Base-by-base conservation (phyloP, 2,888 invertebrate species). In the Crocallis elinguaria region DNA sequence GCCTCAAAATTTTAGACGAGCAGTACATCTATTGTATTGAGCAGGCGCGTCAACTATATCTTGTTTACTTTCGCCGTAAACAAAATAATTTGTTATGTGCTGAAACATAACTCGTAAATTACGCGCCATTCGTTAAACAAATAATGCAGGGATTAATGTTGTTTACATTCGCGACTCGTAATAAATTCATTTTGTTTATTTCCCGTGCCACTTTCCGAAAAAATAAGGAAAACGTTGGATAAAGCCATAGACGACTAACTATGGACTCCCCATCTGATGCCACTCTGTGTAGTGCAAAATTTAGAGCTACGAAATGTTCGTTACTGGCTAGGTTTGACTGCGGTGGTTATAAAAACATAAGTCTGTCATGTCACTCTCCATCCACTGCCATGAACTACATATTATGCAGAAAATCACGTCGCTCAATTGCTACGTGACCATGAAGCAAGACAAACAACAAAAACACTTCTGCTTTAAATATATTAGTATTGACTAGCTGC, bases 131-230 rank as follows among this genome's bases (percentile, higher is more conserved):
- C 23, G 32, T 43, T 42, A 23, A 30, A 25, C 32, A 44, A 44
- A 44, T 44, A 44, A 44, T 52, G 30, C 36, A 41, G 16, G 37
- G 46, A 42, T 46, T 52, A 46, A 46, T 42, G 52, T 27, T 54
- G 23, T 49, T 54, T 43, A 53, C 42, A 41, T 53, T 53, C 32
- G 38, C 38, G 43, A 33, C 38, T 27, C 27, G 37, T 37, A 48
- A 54, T 54, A 54, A 63, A 60, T 56, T 58, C 49, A 53, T 60
- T 51, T 56, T 60, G 60, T 58, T 57, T 62, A 50, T 42, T 32
- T 56, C 45, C 51, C 37, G 16, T 39, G 42, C 37, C 48, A 38
- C 48, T 30, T 38, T 13, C 33, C 33, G 37, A 45, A 49, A 49
- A 58, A 57, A 59, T 41, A 45, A 41, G 45, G 39, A 35, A 45